A percentile compares a stretch with the other conserved stretches of the same genome.
Conservation (phyloP, 2,797 vertebrate species). For the Enteromius anoplus region DNA sequence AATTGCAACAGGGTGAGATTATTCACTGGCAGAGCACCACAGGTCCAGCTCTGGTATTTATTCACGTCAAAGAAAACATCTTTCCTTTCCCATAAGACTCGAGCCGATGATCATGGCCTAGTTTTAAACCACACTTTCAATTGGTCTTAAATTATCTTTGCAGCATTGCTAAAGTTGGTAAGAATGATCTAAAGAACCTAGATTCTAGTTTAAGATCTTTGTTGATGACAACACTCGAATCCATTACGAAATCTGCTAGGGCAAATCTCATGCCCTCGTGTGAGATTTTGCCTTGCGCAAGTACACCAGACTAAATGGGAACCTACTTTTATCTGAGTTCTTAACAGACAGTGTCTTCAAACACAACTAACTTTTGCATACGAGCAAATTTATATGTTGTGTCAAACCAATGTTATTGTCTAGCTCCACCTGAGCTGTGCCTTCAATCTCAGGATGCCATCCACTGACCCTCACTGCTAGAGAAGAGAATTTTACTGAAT, state of each 20-base stretch:
- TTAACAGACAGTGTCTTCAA: background rate
- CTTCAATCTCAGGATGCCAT: background rate
- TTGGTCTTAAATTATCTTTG: background rate
- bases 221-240: background rate
- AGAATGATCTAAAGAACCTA: constrained; percentile 1
- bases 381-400: background rate
- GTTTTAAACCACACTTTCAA: constrained; percentile 28
- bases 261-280: background rate
- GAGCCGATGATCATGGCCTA: constrained; percentile 18
- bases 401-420: background rate
- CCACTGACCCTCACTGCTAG: constrained; percentile 2
- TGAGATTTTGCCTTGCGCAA: background rate
- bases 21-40: constrained; percentile 47
- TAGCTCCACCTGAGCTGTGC: background rate
- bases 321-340: background rate
- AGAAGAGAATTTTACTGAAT: constrained; percentile 25
- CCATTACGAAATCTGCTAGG: background rate
- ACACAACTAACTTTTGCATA: constrained; percentile 4
- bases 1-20: constrained; percentile 59
- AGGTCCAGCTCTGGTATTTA: constrained; percentile 40
- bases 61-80: constrained; percentile 39
- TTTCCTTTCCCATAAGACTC: constrained; percentile 9
- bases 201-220: constrained; percentile 9
- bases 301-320: background rate
- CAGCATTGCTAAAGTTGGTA: background rate